Evolutionary conservation across 2,888 invertebrate species (phyloP), one percentile per base, ranked within the genome.

Genomic region (Idaea aversata): DNA sequence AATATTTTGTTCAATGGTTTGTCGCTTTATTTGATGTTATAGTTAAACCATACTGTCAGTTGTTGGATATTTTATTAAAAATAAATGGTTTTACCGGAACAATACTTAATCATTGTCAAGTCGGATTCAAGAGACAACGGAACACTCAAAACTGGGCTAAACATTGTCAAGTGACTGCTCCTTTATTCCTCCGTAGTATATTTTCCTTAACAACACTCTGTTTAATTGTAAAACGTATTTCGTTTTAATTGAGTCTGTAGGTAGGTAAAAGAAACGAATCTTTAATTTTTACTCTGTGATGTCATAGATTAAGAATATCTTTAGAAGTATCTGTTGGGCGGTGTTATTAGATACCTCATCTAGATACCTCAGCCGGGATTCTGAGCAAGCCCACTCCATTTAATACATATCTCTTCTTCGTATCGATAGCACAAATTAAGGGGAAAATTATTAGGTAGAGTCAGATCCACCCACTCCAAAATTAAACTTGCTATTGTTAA

Each of bases 131-230:
- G 60, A 69, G 66, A 64, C 63, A 63, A 61, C 61, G 65, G 66
- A 59, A 61, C 61, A 65, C 66, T 70, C 67, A 67, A 72, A 69
- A 70, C 68, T 67, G 63, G 66, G 65, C 66, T 71, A 67, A 70
- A 71, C 65, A 65, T 61, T 67, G 66, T 66, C 67, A 67, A 65
- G 65, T 47, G 59, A 60, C 66, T 63, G 65, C 67, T 63, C 61
- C 62, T 64, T 62, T 57, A 59, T 67, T 63, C 62, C 64, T 66
- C 47, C 47, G 47, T 47, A 47, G 4, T 13, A 47, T 47, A 47
- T 47, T 47, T 59, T 59, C 25, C 16, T 15, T 64, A 61, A 63
- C 64, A 65, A 60, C 15, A 34, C 59, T 63, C 59, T 63, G 57
- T 61, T 66, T 66, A 62, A 62, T 57, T 25, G 58, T 63, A 58